These are phyloP conservation scores for Diplolepis rosae DNA, from an alignment of 2,888 invertebrate genomes.

Conservation along the genomic window DNA sequence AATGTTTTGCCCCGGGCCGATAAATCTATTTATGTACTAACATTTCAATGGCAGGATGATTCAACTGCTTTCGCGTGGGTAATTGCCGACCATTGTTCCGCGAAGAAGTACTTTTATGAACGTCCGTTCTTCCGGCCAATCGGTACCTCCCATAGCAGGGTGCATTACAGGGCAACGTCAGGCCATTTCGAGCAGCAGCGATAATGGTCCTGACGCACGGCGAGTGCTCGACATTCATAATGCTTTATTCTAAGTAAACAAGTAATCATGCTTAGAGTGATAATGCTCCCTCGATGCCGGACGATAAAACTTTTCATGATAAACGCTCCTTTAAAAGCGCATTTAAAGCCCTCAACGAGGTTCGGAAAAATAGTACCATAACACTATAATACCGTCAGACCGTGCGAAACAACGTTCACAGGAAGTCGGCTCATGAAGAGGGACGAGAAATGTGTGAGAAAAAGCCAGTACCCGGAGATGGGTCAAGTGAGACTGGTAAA, in stretches of 20 bases:
- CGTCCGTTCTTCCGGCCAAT: slow-evolving; percentile 33
- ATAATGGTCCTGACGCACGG: slow-evolving; percentile 30
- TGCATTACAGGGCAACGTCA: not conserved
- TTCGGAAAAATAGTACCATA: not conserved
- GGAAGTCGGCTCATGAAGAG: slow-evolving; percentile 1
- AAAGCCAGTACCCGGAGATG: not conserved
- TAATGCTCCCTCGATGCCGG: slow-evolving; percentile 1
- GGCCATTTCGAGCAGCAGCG: slow-evolving; percentile 23
- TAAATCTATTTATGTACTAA: slow-evolving; percentile 60
- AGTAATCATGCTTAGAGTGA: slow-evolving; percentile 39
- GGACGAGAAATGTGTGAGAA: slow-evolving; percentile 11
- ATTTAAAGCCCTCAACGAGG: slow-evolving; percentile 21
- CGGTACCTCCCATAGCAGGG: slow-evolving; percentile 11
- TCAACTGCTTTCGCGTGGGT: slow-evolving; percentile 45
- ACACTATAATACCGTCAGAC: not conserved
- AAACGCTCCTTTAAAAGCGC: slow-evolving; percentile 37
- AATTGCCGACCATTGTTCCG: slow-evolving; percentile 53
- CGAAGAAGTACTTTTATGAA: slow-evolving; percentile 26
- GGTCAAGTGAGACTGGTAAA: not conserved
- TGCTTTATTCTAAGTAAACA: slow-evolving; percentile 28
- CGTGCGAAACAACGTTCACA: slow-evolving; percentile 9
- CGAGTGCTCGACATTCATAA: slow-evolving; percentile 50
- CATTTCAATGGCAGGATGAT: slow-evolving; percentile 47
- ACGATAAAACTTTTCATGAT: slow-evolving; percentile 29
- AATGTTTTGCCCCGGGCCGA: slow-evolving; percentile 48